Conservation (phyloP, 2,113 vertebrate species). For the Sakesphorus luctuosus region DNA sequence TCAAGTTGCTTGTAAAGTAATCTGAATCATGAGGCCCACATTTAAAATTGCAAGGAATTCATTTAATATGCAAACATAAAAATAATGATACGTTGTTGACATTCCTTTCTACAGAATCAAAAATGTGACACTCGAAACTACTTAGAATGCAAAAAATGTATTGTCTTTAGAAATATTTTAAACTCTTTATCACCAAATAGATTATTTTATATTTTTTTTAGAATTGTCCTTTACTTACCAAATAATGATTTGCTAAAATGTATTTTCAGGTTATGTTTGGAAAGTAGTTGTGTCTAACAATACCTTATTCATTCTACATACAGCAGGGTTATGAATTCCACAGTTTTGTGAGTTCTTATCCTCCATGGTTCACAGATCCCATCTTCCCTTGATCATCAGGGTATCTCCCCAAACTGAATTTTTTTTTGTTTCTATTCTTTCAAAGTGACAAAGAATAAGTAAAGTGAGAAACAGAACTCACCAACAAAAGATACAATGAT, state of each 20-base stretch:
- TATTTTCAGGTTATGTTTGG: conserved; percentile 13
- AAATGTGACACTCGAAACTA: not conserved
- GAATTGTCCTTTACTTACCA: not conserved
- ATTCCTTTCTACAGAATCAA: not conserved
- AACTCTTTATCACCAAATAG: not conserved
- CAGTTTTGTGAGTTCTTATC: conserved; percentile 60
- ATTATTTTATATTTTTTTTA: not conserved
- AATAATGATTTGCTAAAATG: conserved; percentile 13
- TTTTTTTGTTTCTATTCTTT: conserved; percentile 26
- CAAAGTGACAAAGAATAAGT: conserved; percentile 24
- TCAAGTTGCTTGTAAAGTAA: not conserved
- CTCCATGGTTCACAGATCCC: conserved; percentile 69
- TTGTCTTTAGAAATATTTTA: not conserved
- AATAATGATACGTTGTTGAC: not conserved
- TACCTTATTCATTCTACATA: conserved; percentile 15
- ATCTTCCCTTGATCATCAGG: conserved; percentile 70
- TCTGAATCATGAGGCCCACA: not conserved
- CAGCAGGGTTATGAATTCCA: conserved; percentile 47
- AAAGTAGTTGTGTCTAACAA: not conserved
- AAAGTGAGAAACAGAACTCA: conserved; percentile 52
- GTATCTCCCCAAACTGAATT: conserved; percentile 55
- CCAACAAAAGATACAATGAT: conserved; percentile 42
- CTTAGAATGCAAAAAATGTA: not conserved
- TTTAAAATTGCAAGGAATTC: not conserved
- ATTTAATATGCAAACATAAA: not conserved